A percentile compares a stretch with the other conserved stretches of the same genome.
These are phyloP conservation scores for Spongilla lacustris DNA, from an alignment of 37 sponge, comb jelly and placozoan species.

Conservation along the genomic window DNA sequence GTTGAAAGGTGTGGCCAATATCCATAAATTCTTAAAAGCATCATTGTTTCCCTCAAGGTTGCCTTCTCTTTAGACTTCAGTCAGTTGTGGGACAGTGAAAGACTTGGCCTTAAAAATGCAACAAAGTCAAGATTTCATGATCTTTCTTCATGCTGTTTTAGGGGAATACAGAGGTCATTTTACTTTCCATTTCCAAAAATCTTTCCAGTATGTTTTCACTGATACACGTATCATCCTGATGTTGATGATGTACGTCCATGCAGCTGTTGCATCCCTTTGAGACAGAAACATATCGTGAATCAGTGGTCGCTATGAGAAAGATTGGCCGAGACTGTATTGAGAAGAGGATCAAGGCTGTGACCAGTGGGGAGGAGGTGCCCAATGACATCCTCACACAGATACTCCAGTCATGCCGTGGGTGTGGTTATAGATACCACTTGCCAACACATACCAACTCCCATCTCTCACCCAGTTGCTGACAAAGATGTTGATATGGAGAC, in stretches of 20 bases:
- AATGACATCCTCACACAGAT: not conserved
- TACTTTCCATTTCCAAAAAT: not conserved
- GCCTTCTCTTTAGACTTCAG: conserved; percentile 4
- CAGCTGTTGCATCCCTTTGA: not conserved
- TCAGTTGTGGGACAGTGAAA: not conserved
- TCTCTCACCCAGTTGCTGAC: not conserved
- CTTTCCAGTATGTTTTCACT: not conserved
- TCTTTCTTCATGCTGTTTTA: not conserved
- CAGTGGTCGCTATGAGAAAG: not conserved
- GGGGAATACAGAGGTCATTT: not conserved
- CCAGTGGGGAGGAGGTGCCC: not conserved
- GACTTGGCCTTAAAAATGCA: not conserved
- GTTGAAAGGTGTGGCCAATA: no score
- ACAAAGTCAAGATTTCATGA: not conserved
- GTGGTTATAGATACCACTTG: not conserved
- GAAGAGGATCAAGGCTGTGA: conserved; percentile 1
- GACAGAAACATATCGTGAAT: not conserved
- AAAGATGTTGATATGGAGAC: not conserved
- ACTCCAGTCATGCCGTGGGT: not conserved
- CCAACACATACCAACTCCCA: not conserved
- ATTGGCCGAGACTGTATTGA: not conserved
- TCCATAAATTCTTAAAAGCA: no score
- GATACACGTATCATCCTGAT: not conserved
- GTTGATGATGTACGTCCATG: not conserved
- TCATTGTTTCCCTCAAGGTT: not conserved